phyloP scores from a whole-genome alignment of 1,140 invertebrate genomes.

The Gryllus bimaculatus region DNA sequence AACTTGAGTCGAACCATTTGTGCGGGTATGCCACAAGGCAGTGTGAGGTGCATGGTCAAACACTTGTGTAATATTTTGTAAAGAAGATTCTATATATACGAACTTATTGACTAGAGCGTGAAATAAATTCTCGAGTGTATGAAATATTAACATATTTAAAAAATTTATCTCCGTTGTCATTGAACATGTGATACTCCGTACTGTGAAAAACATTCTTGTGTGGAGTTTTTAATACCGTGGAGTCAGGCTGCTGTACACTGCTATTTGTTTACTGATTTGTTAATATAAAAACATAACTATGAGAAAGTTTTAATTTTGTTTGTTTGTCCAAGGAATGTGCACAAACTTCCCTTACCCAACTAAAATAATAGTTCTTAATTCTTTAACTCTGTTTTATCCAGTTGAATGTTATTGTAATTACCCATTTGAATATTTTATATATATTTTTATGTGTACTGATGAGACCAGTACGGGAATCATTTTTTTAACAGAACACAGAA shows the following conservation, averaged over 20 bases:
- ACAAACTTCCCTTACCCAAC: too few relatives aligned
- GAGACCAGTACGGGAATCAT: too few relatives aligned
- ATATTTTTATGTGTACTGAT: too few relatives aligned
- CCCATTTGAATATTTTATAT: too few relatives aligned
- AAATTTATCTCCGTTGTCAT: background rate
- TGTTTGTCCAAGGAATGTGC: too few relatives aligned
- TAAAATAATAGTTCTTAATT: too few relatives aligned
- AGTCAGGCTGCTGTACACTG: background rate
- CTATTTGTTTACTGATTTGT: conserved; percentile 2
- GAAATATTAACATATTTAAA: background rate
- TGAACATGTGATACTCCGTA: background rate
- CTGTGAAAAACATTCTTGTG: background rate
- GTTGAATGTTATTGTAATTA: too few relatives aligned
- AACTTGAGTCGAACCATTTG: too few relatives aligned
- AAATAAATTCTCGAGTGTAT: background rate
- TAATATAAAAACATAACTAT: background rate
- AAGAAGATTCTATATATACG: background rate
- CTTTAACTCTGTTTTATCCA: too few relatives aligned
- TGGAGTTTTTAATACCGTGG: background rate
- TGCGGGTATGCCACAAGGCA: too few relatives aligned
- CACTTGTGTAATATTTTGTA: background rate
- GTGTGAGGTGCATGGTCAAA: background rate
- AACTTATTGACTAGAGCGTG: background rate
- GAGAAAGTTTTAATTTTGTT: too few relatives aligned
- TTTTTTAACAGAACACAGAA: too few relatives aligned